phyloP scores from a whole-genome alignment of 2,888 invertebrate species.

The Mycalesis mineus region DNA sequence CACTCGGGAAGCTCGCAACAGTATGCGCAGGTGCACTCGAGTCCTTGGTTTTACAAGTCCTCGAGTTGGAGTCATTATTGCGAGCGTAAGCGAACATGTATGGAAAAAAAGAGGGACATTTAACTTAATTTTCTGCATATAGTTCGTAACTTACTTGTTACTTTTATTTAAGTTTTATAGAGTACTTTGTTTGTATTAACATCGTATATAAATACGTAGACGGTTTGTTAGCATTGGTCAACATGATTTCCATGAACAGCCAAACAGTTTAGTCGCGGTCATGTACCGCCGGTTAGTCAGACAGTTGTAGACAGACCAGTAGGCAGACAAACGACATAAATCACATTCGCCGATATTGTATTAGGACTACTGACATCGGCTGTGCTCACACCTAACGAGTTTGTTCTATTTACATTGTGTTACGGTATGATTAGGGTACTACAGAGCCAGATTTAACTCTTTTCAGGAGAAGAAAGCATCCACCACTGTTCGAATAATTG shows the following conservation, averaged over 20 bases:
- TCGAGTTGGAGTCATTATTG: constrained; percentile 16
- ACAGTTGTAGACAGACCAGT: background rate
- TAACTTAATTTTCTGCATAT: background rate
- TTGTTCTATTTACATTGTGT: background rate
- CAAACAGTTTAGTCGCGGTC: constrained; percentile 12
- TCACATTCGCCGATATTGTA: constrained; percentile 47
- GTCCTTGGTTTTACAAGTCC: constrained; percentile 5
- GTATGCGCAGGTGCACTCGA: background rate
- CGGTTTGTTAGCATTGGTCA: background rate
- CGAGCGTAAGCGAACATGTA: constrained; percentile 3
- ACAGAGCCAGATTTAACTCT: too few relatives aligned
- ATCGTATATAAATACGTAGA: background rate
- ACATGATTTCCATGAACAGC: constrained; percentile 5
- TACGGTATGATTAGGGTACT: too few relatives aligned
- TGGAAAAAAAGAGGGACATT: background rate
- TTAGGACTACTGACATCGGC: constrained; percentile 35
- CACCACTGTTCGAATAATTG: too few relatives aligned
- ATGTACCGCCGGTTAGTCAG: constrained; percentile 3
- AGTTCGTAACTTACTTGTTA: background rate
- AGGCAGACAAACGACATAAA: constrained; percentile 47
- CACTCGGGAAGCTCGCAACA: background rate
- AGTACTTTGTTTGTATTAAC: too few relatives aligned
- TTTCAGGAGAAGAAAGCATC: too few relatives aligned
- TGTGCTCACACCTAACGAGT: constrained; percentile 3
- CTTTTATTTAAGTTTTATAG: too few relatives aligned